Conservation (phyloP, 2,797 vertebrate genomes). For the Buceros bicornis region DNA sequence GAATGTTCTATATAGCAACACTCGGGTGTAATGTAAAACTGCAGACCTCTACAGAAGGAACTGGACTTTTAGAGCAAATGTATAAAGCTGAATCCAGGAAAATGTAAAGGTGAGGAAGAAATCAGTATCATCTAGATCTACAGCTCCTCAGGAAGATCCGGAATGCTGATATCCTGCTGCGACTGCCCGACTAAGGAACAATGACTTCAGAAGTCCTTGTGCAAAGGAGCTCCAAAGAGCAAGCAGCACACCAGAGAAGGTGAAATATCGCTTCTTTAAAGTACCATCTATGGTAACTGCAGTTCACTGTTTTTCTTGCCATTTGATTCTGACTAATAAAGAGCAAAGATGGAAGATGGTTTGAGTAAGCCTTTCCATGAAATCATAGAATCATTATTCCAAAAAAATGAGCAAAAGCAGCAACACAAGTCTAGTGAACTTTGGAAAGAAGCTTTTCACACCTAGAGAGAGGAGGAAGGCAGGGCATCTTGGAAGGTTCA, state of each 20-base stretch:
- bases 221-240: background rate
- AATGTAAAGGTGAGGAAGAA: background rate
- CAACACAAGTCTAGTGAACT: background rate
- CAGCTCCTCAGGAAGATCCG: background rate
- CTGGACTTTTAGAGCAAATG: background rate
- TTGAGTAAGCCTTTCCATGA: background rate
- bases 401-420: background rate
- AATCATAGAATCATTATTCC: background rate
- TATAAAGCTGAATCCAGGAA: background rate
- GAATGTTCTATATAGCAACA: background rate
- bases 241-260: background rate
- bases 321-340: background rate
- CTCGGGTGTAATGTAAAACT: background rate
- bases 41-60: background rate
- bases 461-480: background rate
- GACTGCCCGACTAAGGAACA: background rate
- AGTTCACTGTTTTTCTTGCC: background rate
- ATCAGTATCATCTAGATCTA: background rate
- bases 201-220: background rate
- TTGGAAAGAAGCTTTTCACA: background rate
- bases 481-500: background rate
- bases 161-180: background rate
- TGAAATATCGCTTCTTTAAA: background rate
- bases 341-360: background rate
- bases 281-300: background rate